Conservation (phyloP, 2,113 vertebrate species). For the Pangasianodon gigas region DNA sequence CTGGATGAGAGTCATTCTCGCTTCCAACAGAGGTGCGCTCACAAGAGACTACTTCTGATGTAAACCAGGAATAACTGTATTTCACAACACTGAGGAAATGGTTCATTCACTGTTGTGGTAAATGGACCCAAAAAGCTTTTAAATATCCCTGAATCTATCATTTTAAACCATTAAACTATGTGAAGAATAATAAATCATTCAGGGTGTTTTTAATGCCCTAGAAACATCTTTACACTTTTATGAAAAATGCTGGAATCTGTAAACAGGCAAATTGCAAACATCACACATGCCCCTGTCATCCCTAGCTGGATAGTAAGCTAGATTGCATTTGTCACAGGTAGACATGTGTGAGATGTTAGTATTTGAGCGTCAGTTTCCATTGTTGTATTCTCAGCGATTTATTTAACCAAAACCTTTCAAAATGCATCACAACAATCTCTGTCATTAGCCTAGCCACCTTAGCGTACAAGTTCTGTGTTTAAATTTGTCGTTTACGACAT, state of each 20-base stretch:
- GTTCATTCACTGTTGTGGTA: background rate
- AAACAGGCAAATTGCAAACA: background rate
- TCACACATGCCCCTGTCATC: background rate
- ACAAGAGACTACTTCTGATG: background rate
- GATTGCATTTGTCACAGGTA: background rate
- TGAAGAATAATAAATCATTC: background rate
- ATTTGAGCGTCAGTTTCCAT: background rate
- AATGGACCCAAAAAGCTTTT: background rate
- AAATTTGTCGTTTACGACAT: background rate
- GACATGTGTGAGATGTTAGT: background rate
- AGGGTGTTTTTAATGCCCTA: background rate
- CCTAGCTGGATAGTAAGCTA: background rate
- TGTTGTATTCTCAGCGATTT: background rate
- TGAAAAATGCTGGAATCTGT: background rate
- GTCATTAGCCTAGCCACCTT: background rate
- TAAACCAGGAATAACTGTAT: background rate
- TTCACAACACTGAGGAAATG: background rate
- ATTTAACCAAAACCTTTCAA: background rate
- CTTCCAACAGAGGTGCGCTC: slow-evolving; percentile 91
- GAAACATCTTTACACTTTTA: background rate
- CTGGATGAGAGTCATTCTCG: slow-evolving; percentile 99
- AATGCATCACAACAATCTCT: background rate
- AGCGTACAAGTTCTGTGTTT: background rate
- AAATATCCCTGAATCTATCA: background rate
- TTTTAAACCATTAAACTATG: background rate